phyloP scores from a whole-genome alignment of 2,888 invertebrate genomes.

The Parascotia fuliginaria region DNA sequence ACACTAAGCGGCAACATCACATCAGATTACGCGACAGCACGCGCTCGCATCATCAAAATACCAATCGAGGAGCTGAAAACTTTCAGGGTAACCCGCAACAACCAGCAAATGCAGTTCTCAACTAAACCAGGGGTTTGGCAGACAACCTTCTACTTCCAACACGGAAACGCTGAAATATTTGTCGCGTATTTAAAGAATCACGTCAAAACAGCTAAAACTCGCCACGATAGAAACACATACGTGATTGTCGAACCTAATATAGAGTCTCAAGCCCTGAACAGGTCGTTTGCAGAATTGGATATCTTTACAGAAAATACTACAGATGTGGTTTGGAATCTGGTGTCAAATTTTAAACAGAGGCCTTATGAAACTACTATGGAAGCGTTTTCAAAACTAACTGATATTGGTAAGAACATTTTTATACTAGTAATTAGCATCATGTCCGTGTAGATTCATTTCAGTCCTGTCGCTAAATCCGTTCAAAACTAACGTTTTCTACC shows the following conservation, averaged over 20 bases:
- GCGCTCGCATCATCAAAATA: constrained; percentile 75
- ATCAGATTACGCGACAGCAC: constrained; percentile 73
- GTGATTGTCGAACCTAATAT: constrained; percentile 88
- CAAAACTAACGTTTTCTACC: too few relatives aligned
- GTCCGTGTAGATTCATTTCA: too few relatives aligned
- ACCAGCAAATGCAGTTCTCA: constrained; percentile 77
- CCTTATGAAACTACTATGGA: constrained; percentile 94
- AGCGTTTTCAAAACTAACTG: constrained; percentile 94
- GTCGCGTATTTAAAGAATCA: constrained; percentile 87
- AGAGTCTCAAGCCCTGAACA: constrained; percentile 89
- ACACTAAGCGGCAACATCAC: constrained; percentile 85
- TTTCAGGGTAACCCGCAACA: constrained; percentile 72
- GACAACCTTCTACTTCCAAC: constrained; percentile 94
- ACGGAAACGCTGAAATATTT: constrained; percentile 93
- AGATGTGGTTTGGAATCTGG: constrained; percentile 88
- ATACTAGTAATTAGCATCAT: too few relatives aligned
- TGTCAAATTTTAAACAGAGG: constrained; percentile 82
- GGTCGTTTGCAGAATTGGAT: constrained; percentile 95
- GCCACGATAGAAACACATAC: constrained; percentile 87
- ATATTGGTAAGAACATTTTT: constrained; percentile 84
- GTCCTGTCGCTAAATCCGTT: too few relatives aligned
- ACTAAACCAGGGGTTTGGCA: constrained; percentile 86
- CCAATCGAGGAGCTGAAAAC: constrained; percentile 72
- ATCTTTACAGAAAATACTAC: constrained; percentile 90
- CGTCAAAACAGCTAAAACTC: constrained; percentile 88